A percentile compares a stretch with the other conserved stretches of the same genome.
phyloP scores from a whole-genome alignment of 2,888 invertebrate species.

The Andrena trimmerana region DNA sequence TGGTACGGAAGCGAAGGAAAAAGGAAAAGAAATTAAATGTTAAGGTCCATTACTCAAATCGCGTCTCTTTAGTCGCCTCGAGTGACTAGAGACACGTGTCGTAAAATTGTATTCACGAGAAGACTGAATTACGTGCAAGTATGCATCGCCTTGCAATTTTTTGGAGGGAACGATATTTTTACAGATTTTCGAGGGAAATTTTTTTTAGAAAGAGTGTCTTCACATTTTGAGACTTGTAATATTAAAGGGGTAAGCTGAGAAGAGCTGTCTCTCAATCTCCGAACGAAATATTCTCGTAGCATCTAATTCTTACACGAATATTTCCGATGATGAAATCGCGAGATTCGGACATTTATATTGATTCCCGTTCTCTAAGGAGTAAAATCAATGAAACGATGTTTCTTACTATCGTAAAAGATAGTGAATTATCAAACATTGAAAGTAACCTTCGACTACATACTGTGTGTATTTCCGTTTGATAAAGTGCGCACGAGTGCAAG shows the following conservation, averaged over 20 bases:
- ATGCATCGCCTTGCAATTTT: constrained; percentile 43
- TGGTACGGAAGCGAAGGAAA: constrained; percentile 2
- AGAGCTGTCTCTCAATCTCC: neutral
- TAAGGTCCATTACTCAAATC: constrained; percentile 4
- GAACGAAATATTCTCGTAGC: neutral
- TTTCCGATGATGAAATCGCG: constrained; percentile 6
- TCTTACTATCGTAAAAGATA: constrained; percentile 6
- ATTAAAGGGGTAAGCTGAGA: neutral
- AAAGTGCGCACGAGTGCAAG: neutral
- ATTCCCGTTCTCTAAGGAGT: neutral
- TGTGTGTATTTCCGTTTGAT: constrained; percentile 9
- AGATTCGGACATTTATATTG: neutral
- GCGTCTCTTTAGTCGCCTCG: neutral
- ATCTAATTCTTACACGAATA: constrained; percentile 4
- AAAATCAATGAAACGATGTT: neutral
- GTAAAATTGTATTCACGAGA: constrained; percentile 54
- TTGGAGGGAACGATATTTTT: constrained; percentile 29
- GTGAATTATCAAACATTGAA: constrained; percentile 4
- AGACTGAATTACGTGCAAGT: constrained; percentile 64
- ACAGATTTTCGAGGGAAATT: constrained; percentile 15
- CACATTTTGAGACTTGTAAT: constrained; percentile 21
- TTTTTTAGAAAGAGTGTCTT: constrained; percentile 38
- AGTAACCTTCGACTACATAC: neutral
- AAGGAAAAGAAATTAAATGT: neutral
- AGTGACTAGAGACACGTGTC: constrained; percentile 22